Base-by-base conservation (phyloP, 2,113 vertebrate species). In the Bubo scandiacus region DNA sequence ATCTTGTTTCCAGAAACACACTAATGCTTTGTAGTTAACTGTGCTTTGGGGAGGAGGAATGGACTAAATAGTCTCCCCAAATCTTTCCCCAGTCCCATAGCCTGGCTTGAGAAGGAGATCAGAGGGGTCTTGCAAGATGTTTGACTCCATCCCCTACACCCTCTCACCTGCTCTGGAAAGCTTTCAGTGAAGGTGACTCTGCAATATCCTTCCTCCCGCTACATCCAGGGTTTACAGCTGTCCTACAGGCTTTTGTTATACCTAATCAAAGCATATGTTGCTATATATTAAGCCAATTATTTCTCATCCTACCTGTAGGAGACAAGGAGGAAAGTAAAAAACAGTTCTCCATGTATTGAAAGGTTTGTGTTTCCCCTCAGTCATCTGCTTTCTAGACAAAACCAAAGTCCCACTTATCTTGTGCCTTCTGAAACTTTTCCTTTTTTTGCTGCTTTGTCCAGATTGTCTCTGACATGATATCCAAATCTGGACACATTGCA, bases 401-500 rank as follows among this genome's bases (percentile, higher is more conserved):
- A 87, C 71, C 62, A 26, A 93, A 92, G 57, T 40, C 92, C 74
- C 74, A 87, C 49, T 96, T 96, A 63, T 51, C 52, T 66, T 15
- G 5, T 47, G 59, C 70, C 26, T 96, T 92, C 73, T 81, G 83
- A 96, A 92, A 89, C 61, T 49, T 90, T 52, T 74, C 77, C 54
- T 54, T 54, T 92, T 95, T 94, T 90, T n/a, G 11, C 71, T 77
- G 54, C 70, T 88, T 93, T 95, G 57, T 67, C 81, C 93, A 93
- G 90, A 96, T 96, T 96, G 92, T 81, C 90, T 93, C 81, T 87
- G 70, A 88, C 78, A 94, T 0, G 78, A 40, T 94, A 90, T 85
- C 90, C 90, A 93, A 96, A 96, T 92, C 78, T 80, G 92, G 93
- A 83, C 93, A 82, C 91, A 55, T 71, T 91, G 89, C 10, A 5